phyloP scores from a whole-genome alignment of 2,888 invertebrate genomes.

The Eupithecia tripunctaria region DNA sequence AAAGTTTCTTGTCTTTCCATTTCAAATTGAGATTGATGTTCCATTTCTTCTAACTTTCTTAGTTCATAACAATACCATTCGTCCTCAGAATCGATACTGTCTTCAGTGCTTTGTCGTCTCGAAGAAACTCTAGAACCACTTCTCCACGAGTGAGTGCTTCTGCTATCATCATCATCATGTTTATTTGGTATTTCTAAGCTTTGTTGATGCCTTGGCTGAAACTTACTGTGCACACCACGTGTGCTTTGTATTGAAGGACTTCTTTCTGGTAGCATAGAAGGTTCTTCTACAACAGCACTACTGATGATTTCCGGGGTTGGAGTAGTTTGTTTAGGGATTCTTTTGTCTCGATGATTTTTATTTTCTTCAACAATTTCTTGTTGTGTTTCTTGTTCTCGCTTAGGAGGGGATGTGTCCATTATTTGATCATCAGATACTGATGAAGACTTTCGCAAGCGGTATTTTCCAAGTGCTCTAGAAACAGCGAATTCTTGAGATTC shows the following conservation, averaged over 20 bases:
- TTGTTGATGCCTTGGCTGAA: slow-evolving; percentile 88
- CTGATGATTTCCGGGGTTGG: slow-evolving; percentile 74
- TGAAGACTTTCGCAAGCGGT: slow-evolving; percentile 89
- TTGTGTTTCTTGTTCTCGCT: slow-evolving; percentile 60
- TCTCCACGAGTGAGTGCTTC: slow-evolving; percentile 94
- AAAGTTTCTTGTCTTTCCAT: slow-evolving; percentile 86
- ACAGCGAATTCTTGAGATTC: slow-evolving; percentile 94
- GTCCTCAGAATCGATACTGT: slow-evolving; percentile 96
- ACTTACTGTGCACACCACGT: slow-evolving; percentile 84
- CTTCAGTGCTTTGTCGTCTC: slow-evolving; percentile 95
- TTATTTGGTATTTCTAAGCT: slow-evolving; percentile 92
- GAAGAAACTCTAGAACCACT: slow-evolving; percentile 94
- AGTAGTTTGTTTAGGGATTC: slow-evolving; percentile 53
- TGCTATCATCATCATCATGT: slow-evolving; percentile 92
- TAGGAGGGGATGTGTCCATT: slow-evolving; percentile 77
- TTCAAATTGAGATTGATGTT: slow-evolving; percentile 89
- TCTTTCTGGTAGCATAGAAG: slow-evolving; percentile 81
- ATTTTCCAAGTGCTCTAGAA: slow-evolving; percentile 91
- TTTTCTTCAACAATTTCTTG: slow-evolving; percentile 60
- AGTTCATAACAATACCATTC: slow-evolving; percentile 97
- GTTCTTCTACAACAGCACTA: slow-evolving; percentile 78
- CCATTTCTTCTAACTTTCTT: slow-evolving; percentile 93
- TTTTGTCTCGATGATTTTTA: slow-evolving; percentile 63
- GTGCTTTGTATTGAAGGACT: slow-evolving; percentile 87
- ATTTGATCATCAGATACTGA: slow-evolving; percentile 88